Conservation (phyloP, 1,140 invertebrate species). For the Chlorops oryzae region DNA sequence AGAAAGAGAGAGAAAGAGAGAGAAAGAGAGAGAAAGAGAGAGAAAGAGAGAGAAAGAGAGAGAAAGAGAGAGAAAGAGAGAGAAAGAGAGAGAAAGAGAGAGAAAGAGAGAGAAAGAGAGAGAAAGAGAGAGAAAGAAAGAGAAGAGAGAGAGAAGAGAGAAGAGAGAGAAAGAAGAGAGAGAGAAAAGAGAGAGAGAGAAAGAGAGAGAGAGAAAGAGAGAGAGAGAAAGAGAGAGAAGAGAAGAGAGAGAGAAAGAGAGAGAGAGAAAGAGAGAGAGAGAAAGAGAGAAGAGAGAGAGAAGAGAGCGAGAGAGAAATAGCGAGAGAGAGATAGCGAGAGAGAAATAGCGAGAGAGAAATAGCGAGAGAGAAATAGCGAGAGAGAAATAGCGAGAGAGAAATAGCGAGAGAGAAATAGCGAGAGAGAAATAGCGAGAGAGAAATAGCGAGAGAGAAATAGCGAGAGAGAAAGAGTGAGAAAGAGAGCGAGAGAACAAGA, state of each 20-base stretch:
- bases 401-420: background rate
- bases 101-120: background rate
- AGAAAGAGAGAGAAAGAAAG: background rate
- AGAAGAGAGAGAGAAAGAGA: background rate
- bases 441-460: background rate
- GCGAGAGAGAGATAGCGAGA: background rate
- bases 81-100: background rate
- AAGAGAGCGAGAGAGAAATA: background rate
- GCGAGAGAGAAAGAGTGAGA: background rate
- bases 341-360: background rate
- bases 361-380: background rate
- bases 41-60: background rate
- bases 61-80: background rate
- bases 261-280: background rate
- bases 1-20: too few relatives aligned
- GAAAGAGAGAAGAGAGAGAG: background rate
- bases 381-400: background rate
- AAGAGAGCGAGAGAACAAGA: background rate
- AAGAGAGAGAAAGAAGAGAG: background rate
- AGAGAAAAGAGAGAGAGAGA: too few relatives aligned
- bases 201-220: background rate
- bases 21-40: background rate
- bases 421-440: background rate
- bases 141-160: background rate
- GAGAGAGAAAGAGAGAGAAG: background rate